Base-by-base conservation (phyloP, 64 coral and sea anemone species). In the Cladopsammia gracilis region DNA sequence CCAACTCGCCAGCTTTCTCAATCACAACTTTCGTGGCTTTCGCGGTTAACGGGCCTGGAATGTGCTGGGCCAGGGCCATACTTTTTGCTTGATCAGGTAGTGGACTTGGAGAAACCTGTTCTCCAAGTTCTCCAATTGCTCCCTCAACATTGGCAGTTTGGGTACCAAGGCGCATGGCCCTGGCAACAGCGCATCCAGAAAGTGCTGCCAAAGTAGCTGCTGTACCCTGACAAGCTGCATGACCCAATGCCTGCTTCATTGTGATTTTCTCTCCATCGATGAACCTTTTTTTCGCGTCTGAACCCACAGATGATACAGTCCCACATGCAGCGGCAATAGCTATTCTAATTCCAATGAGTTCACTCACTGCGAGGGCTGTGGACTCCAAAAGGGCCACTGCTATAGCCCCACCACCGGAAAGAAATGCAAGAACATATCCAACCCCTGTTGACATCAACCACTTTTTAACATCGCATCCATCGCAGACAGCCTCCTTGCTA, bases 181-280 rank as follows among this genome's bases (percentile, higher is more conserved):
- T 87, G 7, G 83, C 76, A 48, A 94, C 92, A 13, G 58, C 52
- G 7, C 62, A 34, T 3, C 62, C 86, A 51, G 42, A 13, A 14
- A 65, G 5, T 10, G 66, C 58, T 48, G 68, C 78, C 0, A 20
- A 10, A 19, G 51, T 66, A 10, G 75, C 86, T n/a, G 71, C 70
- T 16, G 48, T 1, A 25, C 18, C 24, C 22, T 57, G 61, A 83
- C 14, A 46, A 44, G 13, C 9, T 18, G 86, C 87, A 59, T 75
- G 76, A 6, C 24, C 48, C 2, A 83, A 0, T 10, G 58, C 76
- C 44, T 94, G 75, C 19, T 76, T 82, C 25, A 48, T 2, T 15
- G 92, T 48, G 24, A 94, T 15, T 9, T 90, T 34, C 19, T 94
- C 77, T 45, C 77, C 87, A 48, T 80, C 59, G 0, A 94, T 77